These are phyloP conservation scores for Oreohelix idahoensis DNA, from an alignment of 1,140 invertebrate species.

Conservation along the genomic window DNA sequence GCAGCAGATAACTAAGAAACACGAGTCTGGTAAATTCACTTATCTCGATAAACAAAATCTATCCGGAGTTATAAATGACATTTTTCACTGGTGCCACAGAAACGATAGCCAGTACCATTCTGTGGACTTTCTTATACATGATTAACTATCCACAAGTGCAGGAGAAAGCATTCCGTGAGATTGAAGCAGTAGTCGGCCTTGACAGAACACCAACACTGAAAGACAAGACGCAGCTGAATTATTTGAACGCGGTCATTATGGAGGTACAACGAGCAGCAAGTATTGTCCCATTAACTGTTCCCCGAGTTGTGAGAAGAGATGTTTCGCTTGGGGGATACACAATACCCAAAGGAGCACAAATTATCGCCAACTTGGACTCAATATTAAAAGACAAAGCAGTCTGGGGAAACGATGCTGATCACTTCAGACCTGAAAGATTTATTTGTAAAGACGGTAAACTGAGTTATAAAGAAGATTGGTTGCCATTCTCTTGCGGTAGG, in stretches of 20 bases:
- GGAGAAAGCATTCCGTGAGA: constrained; percentile 76
- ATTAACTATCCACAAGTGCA: constrained; percentile 68
- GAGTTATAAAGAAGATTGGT: not conserved
- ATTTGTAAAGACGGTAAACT: not conserved
- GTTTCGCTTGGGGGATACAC: not conserved
- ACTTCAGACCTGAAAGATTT: constrained; percentile 8
- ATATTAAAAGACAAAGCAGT: not conserved
- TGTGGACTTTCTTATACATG: constrained; percentile 90
- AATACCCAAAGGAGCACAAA: not conserved
- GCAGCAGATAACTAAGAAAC: not conserved
- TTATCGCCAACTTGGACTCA: not conserved
- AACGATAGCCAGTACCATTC: constrained; percentile 86
- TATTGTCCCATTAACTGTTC: not conserved
- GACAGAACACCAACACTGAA: not conserved
- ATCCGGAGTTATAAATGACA: constrained; percentile 74
- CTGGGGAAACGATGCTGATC: constrained; percentile 1
- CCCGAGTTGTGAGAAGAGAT: not conserved
- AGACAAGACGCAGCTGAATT: not conserved
- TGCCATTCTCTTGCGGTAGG: constrained; percentile 30
- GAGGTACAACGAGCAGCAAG: not conserved
- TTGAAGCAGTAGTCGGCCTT: constrained; percentile 76
- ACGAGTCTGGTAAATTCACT: not conserved
- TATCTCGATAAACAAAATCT: not conserved
- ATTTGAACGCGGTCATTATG: not conserved
- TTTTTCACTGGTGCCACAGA: constrained; percentile 91